Evolutionary conservation across 2,888 invertebrate genomes (phyloP).

Genomic region (Amblyjoppa proteus): DNA sequence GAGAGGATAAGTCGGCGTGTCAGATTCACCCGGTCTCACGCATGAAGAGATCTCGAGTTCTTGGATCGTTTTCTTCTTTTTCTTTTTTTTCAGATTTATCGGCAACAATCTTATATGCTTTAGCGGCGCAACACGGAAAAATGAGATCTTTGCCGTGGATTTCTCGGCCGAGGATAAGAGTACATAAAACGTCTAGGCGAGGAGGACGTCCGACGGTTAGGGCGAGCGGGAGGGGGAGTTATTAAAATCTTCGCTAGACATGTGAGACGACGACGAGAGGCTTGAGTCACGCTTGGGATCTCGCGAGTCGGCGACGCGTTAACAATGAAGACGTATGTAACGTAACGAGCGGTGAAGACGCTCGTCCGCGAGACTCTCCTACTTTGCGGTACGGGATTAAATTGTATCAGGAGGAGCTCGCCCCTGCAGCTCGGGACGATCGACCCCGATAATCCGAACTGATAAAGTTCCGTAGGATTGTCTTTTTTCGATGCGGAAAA

Average conservation of each 20-base stretch:
- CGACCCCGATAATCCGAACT: constrained; percentile 34
- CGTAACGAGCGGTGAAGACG: constrained; percentile 22
- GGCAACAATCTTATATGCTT: constrained; percentile 12
- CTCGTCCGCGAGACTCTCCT: constrained; percentile 5
- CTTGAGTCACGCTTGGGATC: constrained; percentile 46
- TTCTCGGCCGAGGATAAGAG: not conserved
- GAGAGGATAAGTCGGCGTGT: constrained; percentile 26
- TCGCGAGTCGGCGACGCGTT: constrained; percentile 51
- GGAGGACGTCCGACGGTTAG: not conserved
- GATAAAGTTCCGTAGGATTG: constrained; percentile 7
- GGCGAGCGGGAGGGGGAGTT: constrained; percentile 7
- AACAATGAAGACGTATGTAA: constrained; percentile 43
- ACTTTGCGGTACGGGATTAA: constrained; percentile 21
- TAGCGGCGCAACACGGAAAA: not conserved
- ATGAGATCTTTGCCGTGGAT: not conserved
- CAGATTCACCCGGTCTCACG: constrained; percentile 40
- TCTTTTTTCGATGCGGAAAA: not conserved
- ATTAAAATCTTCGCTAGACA: constrained; percentile 51
- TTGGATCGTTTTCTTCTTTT: not conserved
- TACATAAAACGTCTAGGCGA: not conserved
- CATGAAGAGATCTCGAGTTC: constrained; percentile 25
- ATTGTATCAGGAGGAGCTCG: constrained; percentile 43
- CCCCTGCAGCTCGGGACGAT: constrained; percentile 19
- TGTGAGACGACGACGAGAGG: constrained; percentile 46
- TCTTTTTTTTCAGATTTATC: constrained; percentile 33